Percentiles rank a stretch among this genome's conserved stretches.
phyloP scores from a whole-genome alignment of 2,888 invertebrate species.

The Amiota communis region DNA sequence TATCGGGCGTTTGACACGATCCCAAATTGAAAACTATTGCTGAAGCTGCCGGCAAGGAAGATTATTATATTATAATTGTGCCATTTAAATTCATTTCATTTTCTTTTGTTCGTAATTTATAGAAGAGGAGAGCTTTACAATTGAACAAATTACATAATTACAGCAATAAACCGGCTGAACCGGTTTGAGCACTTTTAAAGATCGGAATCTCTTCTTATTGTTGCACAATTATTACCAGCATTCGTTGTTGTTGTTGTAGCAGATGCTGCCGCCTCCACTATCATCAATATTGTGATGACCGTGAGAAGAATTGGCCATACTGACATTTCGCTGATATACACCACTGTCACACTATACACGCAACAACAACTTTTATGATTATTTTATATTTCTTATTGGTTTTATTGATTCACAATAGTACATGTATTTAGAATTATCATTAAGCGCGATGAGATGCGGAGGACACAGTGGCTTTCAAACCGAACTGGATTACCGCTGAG shows the following conservation, averaged over 20 bases:
- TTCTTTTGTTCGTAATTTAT: background rate
- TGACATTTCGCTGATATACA: constrained; percentile 13
- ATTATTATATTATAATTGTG: background rate
- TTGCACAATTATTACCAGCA: constrained; percentile 14
- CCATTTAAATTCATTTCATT: constrained; percentile 26
- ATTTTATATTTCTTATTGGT: too few relatives aligned
- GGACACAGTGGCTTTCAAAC: constrained; percentile 4
- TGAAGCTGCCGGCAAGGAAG: constrained; percentile 5
- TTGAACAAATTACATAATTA: constrained; percentile 14
- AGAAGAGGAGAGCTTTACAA: background rate
- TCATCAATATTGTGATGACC: background rate
- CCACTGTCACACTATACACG: constrained; percentile 23
- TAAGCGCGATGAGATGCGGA: constrained; percentile 18
- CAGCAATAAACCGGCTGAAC: constrained; percentile 14
- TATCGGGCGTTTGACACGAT: constrained; percentile 55
- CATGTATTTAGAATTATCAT: too few relatives aligned
- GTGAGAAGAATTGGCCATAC: background rate
- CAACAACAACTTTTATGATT: constrained; percentile 30
- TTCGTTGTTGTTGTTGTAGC: background rate
- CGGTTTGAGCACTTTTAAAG: background rate
- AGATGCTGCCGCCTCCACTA: background rate
- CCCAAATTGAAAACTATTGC: constrained; percentile 56
- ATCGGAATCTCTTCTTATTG: background rate
- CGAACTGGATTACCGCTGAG: background rate
- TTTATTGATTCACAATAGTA: too few relatives aligned